phyloP scores from a whole-genome alignment of 2,797 vertebrate species.

The Oophaga sylvatica region DNA sequence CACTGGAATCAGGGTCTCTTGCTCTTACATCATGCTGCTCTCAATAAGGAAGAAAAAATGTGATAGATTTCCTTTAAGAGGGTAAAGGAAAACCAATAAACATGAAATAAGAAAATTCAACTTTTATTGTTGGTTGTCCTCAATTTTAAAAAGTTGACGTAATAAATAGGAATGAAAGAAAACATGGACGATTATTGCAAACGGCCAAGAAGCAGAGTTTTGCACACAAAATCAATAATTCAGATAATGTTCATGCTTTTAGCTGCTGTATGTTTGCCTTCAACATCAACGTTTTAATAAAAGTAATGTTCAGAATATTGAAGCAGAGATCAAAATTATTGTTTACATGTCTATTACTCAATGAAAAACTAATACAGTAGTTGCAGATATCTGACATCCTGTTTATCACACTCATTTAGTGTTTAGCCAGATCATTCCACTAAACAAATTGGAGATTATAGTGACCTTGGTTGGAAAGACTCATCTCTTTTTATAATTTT shows the following conservation, averaged over 20 bases:
- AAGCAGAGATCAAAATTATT: neutral
- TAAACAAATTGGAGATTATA: neutral
- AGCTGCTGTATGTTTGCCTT: neutral
- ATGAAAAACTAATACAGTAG: neutral
- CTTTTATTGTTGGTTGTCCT: neutral
- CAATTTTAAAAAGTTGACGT: neutral
- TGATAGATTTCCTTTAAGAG: too few relatives aligned
- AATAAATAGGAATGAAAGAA: neutral
- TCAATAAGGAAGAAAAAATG: too few relatives aligned
- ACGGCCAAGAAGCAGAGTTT: neutral
- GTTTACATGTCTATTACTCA: neutral
- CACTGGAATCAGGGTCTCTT: too few relatives aligned
- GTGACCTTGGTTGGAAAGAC: too few relatives aligned
- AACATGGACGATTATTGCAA: neutral
- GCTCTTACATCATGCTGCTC: too few relatives aligned
- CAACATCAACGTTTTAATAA: constrained; percentile 1
- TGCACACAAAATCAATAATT: constrained; percentile 23
- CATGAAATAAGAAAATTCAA: too few relatives aligned
- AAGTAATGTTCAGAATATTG: neutral
- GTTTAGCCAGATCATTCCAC: neutral
- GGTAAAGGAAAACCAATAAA: too few relatives aligned
- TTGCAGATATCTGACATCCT: neutral
- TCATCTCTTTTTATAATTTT: too few relatives aligned
- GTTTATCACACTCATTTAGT: neutral
- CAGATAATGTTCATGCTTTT: neutral